A percentile compares a stretch with the other conserved stretches of the same genome.
Evolutionary conservation across 2,888 invertebrate genomes (phyloP).

Genomic region (Baronia brevicornis): DNA sequence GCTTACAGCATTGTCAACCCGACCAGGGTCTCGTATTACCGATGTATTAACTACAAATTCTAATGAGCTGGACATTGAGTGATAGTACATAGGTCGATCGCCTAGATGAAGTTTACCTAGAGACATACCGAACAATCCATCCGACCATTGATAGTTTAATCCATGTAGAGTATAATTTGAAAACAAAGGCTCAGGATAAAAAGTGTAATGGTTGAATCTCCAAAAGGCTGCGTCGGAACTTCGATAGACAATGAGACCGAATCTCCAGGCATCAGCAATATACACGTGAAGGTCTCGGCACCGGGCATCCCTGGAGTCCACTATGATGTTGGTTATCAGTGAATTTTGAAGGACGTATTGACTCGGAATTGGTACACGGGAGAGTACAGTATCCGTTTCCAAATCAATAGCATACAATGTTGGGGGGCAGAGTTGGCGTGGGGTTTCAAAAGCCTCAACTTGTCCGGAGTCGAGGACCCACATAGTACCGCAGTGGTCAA

Average conservation of each 20-base stretch:
- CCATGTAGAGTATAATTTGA: slow-evolving; percentile 85
- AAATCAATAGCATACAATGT: slow-evolving; percentile 84
- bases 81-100: slow-evolving; percentile 84
- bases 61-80: slow-evolving; percentile 87
- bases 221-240: slow-evolving; percentile 76
- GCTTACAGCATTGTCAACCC: slow-evolving; percentile 46
- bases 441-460: slow-evolving; percentile 78
- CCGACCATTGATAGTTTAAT: slow-evolving; percentile 87
- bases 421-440: slow-evolving; percentile 83
- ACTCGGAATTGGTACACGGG: slow-evolving; percentile 79
- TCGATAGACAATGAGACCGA: slow-evolving; percentile 78
- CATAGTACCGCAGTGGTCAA: slow-evolving; percentile 84
- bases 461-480: slow-evolving; percentile 90
- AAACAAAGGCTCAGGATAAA: slow-evolving; percentile 82
- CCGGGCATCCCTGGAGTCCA: slow-evolving; percentile 77
- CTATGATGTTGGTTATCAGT: slow-evolving; percentile 80
- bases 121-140: slow-evolving; percentile 86
- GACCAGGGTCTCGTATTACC: slow-evolving; percentile 78
- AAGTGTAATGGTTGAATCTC: slow-evolving; percentile 81
- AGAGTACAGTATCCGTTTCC: slow-evolving; percentile 77
- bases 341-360: slow-evolving; percentile 80
- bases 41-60: slow-evolving; percentile 85
- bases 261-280: slow-evolving; percentile 81
- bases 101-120: slow-evolving; percentile 74
- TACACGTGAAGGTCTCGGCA: slow-evolving; percentile 81